Evolutionary conservation across 2,113 vertebrate species (phyloP).

Genomic region (Leucoraja erinaceus): DNA sequence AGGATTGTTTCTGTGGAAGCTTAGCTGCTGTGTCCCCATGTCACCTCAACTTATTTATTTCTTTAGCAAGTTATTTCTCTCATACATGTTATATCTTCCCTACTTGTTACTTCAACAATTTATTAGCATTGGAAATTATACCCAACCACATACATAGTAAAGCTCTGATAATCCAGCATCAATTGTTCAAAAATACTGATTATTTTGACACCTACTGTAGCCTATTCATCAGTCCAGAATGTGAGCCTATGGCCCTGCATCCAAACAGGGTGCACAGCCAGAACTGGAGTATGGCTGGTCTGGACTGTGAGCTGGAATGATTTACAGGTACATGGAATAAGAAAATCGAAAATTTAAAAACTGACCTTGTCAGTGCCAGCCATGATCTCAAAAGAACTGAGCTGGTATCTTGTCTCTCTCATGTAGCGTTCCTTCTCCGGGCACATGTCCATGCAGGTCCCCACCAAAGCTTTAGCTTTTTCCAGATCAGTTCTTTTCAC

Average conservation of each 20-base stretch:
- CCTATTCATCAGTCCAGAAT: no score
- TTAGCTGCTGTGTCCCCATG: background rate
- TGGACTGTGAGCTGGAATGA: background rate
- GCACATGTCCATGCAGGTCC: slow-evolving; percentile 95
- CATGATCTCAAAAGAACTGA: slow-evolving; percentile 78
- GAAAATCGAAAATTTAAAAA: background rate
- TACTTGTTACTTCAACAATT: no score
- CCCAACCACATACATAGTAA: no score
- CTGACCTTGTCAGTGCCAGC: slow-evolving; percentile 80
- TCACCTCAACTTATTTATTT: background rate
- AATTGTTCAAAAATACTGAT: no score
- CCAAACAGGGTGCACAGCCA: no score
- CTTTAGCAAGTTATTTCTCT: background rate
- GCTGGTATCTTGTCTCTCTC: slow-evolving; percentile 90
- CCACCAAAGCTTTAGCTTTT: slow-evolving; percentile 82
- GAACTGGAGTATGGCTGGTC: no score
- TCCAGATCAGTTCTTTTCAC: slow-evolving; percentile 81
- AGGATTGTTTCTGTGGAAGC: no score
- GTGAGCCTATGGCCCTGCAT: no score
- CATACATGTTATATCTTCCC: background rate
- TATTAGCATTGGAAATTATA: no score
- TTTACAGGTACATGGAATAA: background rate
- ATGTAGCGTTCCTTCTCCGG: slow-evolving; percentile 97
- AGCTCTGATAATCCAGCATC: no score
- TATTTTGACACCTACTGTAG: no score